phyloP scores from a whole-genome alignment of 2,113 vertebrate species.

The Columba livia region DNA sequence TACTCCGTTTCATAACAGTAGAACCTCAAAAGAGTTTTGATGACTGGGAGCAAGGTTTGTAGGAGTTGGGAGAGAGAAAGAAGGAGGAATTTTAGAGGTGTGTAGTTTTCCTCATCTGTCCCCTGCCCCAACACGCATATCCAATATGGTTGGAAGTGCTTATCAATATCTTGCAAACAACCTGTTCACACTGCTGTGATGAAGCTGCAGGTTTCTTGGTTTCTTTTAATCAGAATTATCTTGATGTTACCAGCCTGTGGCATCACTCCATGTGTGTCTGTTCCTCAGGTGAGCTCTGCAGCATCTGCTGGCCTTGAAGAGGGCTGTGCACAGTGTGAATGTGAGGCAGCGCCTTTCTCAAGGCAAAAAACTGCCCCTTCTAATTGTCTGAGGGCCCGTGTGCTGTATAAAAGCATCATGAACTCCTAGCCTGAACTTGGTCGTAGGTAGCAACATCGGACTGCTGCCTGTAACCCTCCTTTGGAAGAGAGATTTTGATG shows the following conservation, averaged over 20 bases:
- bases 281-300: background rate
- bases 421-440: background rate
- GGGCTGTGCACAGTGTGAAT: background rate
- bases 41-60: background rate
- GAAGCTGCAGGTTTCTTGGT: background rate
- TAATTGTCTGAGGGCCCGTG: background rate
- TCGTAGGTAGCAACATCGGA: fast-evolving
- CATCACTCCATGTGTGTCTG: background rate
- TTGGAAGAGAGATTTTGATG: background rate
- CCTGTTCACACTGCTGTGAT: background rate
- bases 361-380: background rate
- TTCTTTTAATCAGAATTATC: background rate
- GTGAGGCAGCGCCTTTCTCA: background rate
- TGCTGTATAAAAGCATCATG: background rate
- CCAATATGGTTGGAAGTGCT: background rate
- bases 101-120: background rate
- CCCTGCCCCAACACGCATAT: fast-evolving
- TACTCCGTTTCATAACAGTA: background rate
- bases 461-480: fast-evolving
- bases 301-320: background rate
- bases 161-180: background rate
- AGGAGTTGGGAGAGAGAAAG: background rate
- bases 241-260: background rate
- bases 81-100: background rate
- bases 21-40: background rate